Percentiles rank a stretch among this genome's conserved stretches.
Conservation (phyloP, 1,140 invertebrate genomes). For the Physella acuta region DNA sequence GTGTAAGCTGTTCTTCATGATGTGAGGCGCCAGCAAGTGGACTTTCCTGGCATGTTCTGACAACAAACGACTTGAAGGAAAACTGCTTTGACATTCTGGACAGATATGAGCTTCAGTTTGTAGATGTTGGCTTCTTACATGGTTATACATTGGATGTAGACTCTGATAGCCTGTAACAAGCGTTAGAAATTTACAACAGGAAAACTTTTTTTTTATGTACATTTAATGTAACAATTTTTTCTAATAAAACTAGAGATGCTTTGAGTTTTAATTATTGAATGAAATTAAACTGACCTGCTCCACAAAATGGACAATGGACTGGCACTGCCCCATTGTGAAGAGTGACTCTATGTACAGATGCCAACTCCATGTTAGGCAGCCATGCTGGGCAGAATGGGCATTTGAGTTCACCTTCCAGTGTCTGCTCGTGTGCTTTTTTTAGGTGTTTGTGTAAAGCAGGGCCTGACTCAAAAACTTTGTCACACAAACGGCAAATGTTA, state of each 20-base stretch:
- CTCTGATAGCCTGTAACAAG: slow-evolving; percentile 19
- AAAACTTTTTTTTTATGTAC: not conserved
- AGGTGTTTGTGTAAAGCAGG: slow-evolving; percentile 13
- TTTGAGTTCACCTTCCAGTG: not conserved
- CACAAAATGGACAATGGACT: slow-evolving; percentile 26
- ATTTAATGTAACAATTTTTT: not conserved
- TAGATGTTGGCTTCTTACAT: slow-evolving; percentile 20
- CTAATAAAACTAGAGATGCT: not conserved
- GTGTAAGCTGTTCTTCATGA: slow-evolving; percentile 8
- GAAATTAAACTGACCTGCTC: slow-evolving; percentile 11
- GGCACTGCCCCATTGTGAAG: slow-evolving; percentile 19
- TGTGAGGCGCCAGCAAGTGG: slow-evolving; percentile 4
- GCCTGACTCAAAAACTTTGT: slow-evolving; percentile 5
- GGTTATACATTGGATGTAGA: slow-evolving; percentile 23
- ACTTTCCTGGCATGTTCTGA: slow-evolving; percentile 18
- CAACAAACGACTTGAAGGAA: slow-evolving; percentile 3
- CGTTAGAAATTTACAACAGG: not conserved
- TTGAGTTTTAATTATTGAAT: not conserved
- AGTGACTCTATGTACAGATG: slow-evolving; percentile 13
- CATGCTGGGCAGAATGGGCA: slow-evolving; percentile 24
- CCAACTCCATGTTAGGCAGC: slow-evolving; percentile 21
- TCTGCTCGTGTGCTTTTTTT: slow-evolving; percentile 21
- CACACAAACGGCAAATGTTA: slow-evolving; percentile 26
- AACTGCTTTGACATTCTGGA: slow-evolving; percentile 16
- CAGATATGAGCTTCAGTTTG: slow-evolving; percentile 13